Evolutionary conservation across 2,113 vertebrate genomes (phyloP).

Genomic region (Dipodomys ordii): DNA sequence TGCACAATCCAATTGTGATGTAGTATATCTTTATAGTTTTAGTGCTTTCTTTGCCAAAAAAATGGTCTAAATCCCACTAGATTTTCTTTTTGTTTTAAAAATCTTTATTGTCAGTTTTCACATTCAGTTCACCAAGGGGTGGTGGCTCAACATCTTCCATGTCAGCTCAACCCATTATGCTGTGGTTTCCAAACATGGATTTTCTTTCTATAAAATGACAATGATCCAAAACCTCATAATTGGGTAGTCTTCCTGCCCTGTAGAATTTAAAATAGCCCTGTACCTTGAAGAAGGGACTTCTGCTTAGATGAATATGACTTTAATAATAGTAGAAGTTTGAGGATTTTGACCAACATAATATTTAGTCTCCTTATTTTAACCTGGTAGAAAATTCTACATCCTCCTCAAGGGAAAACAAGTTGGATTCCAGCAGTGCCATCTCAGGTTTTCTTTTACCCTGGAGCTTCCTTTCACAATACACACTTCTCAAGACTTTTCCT

Average conservation of each 20-base stretch:
- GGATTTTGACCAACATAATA: constrained; percentile 51
- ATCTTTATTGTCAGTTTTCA: constrained; percentile 4
- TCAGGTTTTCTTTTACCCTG: not conserved
- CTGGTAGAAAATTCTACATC: constrained; percentile 33
- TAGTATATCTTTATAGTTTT: not conserved
- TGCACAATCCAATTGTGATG: not conserved
- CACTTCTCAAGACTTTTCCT: not conserved
- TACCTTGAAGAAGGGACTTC: constrained; percentile 19
- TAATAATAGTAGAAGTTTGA: constrained; percentile 59
- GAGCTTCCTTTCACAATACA: too few relatives aligned
- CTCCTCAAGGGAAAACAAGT: not conserved
- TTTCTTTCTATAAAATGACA: constrained; percentile 24
- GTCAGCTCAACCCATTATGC: not conserved
- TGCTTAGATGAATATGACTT: constrained; percentile 30
- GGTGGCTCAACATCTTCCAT: accelerated
- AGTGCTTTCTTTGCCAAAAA: constrained; percentile 37
- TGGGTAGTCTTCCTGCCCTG: constrained; percentile 48
- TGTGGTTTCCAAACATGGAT: constrained; percentile 21
- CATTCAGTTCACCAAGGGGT: not conserved
- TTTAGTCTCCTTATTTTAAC: constrained; percentile 64
- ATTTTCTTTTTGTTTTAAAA: constrained; percentile 4
- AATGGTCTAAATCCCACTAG: not conserved
- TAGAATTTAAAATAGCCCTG: constrained; percentile 59
- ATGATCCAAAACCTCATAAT: constrained; percentile 53
- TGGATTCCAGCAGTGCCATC: not conserved